Percentiles rank a stretch among this genome's conserved stretches.
Evolutionary conservation across 2,888 invertebrate species (phyloP).

Genomic region (Dryococelus australis): DNA sequence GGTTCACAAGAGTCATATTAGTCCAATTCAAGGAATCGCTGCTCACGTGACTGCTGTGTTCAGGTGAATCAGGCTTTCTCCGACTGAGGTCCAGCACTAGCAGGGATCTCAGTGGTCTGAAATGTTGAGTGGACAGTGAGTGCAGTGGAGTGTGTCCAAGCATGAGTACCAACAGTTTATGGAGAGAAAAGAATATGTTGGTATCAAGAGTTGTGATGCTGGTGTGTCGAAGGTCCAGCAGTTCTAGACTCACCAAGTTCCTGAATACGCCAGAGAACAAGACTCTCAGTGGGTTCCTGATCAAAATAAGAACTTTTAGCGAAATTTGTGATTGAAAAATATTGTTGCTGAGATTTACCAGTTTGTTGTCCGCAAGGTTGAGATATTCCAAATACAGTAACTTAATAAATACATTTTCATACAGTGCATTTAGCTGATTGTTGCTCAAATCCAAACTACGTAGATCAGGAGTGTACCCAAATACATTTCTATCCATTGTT

Average conservation of each 20-base stretch:
- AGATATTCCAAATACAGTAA: not conserved
- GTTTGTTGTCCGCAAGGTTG: not conserved
- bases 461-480: not conserved
- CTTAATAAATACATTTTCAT: not conserved
- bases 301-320: not conserved
- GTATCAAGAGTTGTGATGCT: not conserved
- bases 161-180: not conserved
- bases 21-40: not conserved
- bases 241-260: not conserved
- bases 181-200: not conserved
- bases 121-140: not conserved
- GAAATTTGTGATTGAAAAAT: not conserved
- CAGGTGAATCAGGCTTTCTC: not conserved
- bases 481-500: not conserved
- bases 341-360: not conserved
- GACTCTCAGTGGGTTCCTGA: not conserved
- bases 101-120: not conserved
- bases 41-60: not conserved
- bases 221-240: not conserved
- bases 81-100: not conserved
- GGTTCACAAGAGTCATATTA: not conserved
- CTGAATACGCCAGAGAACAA: not conserved
- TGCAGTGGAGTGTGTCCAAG: not conserved
- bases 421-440: not conserved
- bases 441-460: not conserved